Conservation (phyloP, 2,113 vertebrate genomes). For the Marmota flaviventris region DNA sequence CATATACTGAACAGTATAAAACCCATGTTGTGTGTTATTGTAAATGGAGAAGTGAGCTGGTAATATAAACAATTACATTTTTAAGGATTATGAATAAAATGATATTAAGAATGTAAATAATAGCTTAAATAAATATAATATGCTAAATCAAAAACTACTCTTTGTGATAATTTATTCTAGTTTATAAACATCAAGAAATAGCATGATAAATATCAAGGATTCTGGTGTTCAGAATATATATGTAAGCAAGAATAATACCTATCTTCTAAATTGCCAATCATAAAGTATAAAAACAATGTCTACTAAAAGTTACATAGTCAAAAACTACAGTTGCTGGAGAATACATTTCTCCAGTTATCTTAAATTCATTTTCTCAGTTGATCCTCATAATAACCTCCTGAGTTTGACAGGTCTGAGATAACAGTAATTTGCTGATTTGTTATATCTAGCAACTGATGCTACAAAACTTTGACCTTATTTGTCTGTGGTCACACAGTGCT, state of each 20-base stretch:
- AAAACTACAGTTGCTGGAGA: not conserved
- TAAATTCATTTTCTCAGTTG: not conserved
- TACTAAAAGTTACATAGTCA: conserved; percentile 12
- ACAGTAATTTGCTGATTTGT: not conserved
- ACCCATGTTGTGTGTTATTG: not conserved
- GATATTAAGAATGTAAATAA: not conserved
- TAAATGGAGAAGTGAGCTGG: not conserved
- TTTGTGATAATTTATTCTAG: conserved; percentile 12
- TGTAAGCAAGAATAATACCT: not conserved
- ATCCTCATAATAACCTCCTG: not conserved
- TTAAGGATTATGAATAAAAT: not conserved
- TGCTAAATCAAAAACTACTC: not conserved
- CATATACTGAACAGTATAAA: not conserved
- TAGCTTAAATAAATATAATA: not conserved
- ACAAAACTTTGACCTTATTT: not conserved
- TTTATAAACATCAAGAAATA: not conserved
- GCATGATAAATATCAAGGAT: not conserved
- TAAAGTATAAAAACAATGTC: conserved; percentile 40
- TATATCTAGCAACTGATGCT: not conserved
- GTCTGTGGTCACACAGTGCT: not conserved
- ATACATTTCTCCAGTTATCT: not conserved
- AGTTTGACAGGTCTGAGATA: not conserved
- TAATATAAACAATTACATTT: not conserved
- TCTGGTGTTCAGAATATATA: not conserved
- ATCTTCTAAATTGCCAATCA: not conserved